Evolutionary conservation across 2,888 invertebrate species (phyloP).

Genomic region (Drosophila formosana): DNA sequence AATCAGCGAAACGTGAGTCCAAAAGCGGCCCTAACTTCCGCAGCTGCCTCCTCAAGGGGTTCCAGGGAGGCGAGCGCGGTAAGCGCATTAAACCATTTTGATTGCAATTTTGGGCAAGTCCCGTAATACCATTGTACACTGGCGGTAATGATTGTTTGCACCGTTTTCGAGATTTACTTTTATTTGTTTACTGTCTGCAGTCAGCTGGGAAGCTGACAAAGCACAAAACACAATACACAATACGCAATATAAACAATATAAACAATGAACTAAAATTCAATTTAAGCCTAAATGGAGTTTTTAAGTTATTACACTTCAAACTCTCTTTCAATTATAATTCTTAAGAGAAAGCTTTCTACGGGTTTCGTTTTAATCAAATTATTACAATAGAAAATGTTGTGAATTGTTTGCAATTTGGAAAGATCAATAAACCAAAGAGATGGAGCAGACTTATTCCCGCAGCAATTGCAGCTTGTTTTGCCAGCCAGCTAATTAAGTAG

Average conservation of each 20-base stretch:
- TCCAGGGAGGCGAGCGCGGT: constrained; percentile 25
- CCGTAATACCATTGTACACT: constrained; percentile 44
- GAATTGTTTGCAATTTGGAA: neutral
- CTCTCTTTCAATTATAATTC: neutral
- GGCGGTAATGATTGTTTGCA: constrained; percentile 45
- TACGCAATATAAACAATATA: constrained; percentile 15
- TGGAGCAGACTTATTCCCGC: neutral
- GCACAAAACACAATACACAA: constrained; percentile 21
- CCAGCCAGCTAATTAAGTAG: constrained; percentile 26
- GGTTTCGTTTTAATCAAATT: constrained; percentile 4
- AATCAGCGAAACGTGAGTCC: constrained; percentile 61
- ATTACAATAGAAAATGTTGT: neutral
- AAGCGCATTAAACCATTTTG: constrained; percentile 68
- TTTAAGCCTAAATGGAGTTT: neutral
- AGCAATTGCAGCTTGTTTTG: constrained; percentile 11
- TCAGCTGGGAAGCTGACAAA: constrained; percentile 31
- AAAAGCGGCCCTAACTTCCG: constrained; percentile 52
- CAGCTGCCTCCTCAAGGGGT: constrained; percentile 14
- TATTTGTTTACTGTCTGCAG: constrained; percentile 36
- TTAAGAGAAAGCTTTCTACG: constrained; percentile 3
- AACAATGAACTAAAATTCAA: constrained; percentile 9
- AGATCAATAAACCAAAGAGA: constrained; percentile 1
- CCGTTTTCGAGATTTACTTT: constrained; percentile 48
- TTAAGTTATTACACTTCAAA: neutral
- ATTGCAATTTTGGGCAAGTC: constrained; percentile 59